Evolutionary conservation across 1,140 invertebrate species (phyloP).

Genomic region (Anthonomus grandis): DNA sequence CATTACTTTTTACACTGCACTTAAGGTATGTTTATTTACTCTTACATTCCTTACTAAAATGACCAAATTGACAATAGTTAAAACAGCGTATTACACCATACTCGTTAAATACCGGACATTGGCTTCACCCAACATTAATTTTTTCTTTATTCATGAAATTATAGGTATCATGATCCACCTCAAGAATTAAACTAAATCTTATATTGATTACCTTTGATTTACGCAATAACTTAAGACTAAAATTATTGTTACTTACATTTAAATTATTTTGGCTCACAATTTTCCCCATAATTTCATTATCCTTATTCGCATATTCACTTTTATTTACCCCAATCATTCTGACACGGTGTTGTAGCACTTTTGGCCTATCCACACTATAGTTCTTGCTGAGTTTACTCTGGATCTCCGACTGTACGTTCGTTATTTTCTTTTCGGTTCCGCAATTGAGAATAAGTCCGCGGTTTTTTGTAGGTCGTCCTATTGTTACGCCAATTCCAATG

Average conservation of each 20-base stretch:
- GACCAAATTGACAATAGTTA: slow-evolving; percentile 12
- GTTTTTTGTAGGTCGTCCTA: slow-evolving; percentile 2
- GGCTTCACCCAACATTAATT: slow-evolving; percentile 15
- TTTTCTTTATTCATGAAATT: background rate
- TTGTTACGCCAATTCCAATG: background rate
- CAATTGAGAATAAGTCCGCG: background rate
- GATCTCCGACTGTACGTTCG: background rate
- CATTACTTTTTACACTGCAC: too few species aligned
- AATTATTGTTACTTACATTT: slow-evolving; percentile 1
- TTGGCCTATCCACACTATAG: background rate
- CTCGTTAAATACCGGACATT: slow-evolving; percentile 6
- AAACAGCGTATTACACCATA: slow-evolving; percentile 17
- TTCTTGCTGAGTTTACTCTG: background rate
- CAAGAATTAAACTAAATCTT: slow-evolving; percentile 5
- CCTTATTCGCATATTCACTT: background rate
- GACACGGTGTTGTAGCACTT: background rate
- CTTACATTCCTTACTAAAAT: slow-evolving; percentile 8
- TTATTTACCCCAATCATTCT: background rate
- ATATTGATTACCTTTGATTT: background rate
- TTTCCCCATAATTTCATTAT: background rate
- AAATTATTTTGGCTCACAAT: background rate
- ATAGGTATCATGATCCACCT: background rate
- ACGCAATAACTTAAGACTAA: background rate
- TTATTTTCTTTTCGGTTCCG: background rate
- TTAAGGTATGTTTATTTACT: slow-evolving; percentile 3